Evolutionary conservation across 2,113 vertebrate genomes (phyloP).

Genomic region (Antechinus flavipes): DNA sequence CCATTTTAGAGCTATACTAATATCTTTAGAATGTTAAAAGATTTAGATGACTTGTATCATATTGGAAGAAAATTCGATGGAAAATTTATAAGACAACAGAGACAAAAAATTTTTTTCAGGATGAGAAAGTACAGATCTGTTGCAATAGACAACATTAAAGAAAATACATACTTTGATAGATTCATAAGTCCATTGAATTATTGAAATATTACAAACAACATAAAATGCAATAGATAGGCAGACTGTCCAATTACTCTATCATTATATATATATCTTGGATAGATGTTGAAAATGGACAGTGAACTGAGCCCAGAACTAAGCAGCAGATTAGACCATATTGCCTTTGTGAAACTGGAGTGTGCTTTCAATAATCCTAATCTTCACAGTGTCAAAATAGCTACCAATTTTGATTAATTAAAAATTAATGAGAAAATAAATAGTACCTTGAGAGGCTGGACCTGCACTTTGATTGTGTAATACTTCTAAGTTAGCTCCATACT

Average conservation of each 20-base stretch:
- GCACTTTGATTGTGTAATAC: background rate
- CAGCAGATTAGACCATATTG: background rate
- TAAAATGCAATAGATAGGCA: no score
- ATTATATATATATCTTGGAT: background rate
- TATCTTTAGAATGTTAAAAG: background rate
- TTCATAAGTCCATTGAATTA: background rate
- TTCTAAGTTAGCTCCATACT: background rate
- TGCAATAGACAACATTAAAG: background rate
- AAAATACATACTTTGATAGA: background rate
- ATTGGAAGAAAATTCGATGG: background rate
- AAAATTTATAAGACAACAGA: background rate
- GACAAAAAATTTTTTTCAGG: background rate
- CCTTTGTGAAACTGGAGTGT: background rate
- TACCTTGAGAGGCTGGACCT: background rate
- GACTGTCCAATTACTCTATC: background rate
- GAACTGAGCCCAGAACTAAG: background rate
- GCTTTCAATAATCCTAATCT: background rate
- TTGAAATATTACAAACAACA: background rate
- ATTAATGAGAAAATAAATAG: background rate
- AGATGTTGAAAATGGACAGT: background rate
- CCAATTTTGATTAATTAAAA: background rate
- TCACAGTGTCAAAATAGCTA: background rate
- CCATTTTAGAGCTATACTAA: background rate
- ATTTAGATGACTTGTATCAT: background rate
- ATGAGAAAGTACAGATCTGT: background rate